A percentile compares a stretch with the other conserved stretches of the same genome.
Conservation (phyloP, 64 coral and sea anemone genomes). For the Actinia tenebrosa region DNA sequence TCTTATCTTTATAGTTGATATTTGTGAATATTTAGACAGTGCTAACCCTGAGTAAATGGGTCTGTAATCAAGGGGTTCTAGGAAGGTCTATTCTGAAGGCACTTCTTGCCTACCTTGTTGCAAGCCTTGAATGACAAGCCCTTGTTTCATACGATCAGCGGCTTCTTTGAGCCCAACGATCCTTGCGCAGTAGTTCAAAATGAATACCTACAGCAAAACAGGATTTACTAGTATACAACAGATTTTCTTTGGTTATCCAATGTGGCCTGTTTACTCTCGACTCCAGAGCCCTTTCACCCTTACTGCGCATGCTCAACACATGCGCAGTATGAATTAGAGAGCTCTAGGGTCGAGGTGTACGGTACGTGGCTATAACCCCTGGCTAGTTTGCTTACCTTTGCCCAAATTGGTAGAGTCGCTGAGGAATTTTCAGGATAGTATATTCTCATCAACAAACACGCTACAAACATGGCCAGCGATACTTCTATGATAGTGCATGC, state of each 20-base stretch:
- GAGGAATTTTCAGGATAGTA: slow-evolving; percentile 72
- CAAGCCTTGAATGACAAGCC: slow-evolving; percentile 52
- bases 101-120: slow-evolving; percentile 52
- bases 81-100: too few species aligned
- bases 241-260: background rate
- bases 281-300: too few species aligned
- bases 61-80: too few species aligned
- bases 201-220: slow-evolving; percentile 28
- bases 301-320: background rate
- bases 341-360: too few species aligned
- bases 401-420: slow-evolving; percentile 67
- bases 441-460: slow-evolving; percentile 79
- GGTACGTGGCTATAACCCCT: background rate
- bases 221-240: background rate
- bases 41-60: too few species aligned
- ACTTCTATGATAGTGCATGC: slow-evolving; percentile 88
- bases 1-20: too few species aligned
- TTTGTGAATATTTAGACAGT: too few species aligned
- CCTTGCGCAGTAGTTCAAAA: slow-evolving; percentile 76
- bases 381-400: slow-evolving; percentile 31
- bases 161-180: slow-evolving; percentile 62
- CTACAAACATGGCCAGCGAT: slow-evolving; percentile 86
- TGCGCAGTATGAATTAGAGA: too few species aligned
- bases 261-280: background rate
- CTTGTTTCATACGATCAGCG: slow-evolving; percentile 59